Percentiles rank a stretch among this genome's conserved stretches.
phyloP scores from a whole-genome alignment of 2,888 invertebrate species.

The Trachelus iudaicus region DNA sequence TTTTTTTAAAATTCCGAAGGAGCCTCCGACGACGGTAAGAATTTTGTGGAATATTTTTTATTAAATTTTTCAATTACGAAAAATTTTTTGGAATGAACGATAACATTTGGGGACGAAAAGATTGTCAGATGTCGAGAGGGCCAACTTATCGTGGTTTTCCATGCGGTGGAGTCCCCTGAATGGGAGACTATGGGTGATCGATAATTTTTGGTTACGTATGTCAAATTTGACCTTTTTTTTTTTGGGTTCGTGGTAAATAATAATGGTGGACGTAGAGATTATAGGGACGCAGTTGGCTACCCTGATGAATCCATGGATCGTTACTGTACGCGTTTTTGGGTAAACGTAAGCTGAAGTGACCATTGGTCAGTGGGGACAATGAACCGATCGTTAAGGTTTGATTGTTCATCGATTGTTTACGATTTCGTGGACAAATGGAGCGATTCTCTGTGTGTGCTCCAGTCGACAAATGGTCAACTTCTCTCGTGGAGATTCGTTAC shows the following conservation, averaged over 20 bases:
- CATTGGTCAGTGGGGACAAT: slow-evolving; percentile 30
- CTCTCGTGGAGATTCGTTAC: not conserved
- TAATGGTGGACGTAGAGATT: not conserved
- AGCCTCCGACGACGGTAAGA: too few relatives aligned
- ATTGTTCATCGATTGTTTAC: slow-evolving; percentile 48
- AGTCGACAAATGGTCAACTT: not conserved
- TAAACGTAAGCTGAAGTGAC: slow-evolving; percentile 26
- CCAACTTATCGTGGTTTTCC: not conserved
- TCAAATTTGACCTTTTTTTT: not conserved
- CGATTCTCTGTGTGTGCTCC: slow-evolving; percentile 5
- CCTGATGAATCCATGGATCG: not conserved
- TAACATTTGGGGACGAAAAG: too few relatives aligned
- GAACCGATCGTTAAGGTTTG: slow-evolving; percentile 41
- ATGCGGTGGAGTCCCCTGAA: not conserved
- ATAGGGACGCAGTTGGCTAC: not conserved
- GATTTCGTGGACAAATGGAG: slow-evolving; percentile 38
- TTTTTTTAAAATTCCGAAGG: not conserved
- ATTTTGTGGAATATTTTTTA: too few relatives aligned
- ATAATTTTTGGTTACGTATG: not conserved
- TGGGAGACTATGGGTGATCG: not conserved
- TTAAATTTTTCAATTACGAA: too few relatives aligned
- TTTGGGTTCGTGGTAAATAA: not conserved
- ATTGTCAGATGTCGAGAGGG: not conserved
- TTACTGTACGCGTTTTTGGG: not conserved
- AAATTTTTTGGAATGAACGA: too few relatives aligned